Percentiles rank a stretch among this genome's conserved stretches.
These are phyloP conservation scores for Scytalopus superciliaris DNA, from an alignment of 2,113 vertebrate species.

Conservation along the genomic window DNA sequence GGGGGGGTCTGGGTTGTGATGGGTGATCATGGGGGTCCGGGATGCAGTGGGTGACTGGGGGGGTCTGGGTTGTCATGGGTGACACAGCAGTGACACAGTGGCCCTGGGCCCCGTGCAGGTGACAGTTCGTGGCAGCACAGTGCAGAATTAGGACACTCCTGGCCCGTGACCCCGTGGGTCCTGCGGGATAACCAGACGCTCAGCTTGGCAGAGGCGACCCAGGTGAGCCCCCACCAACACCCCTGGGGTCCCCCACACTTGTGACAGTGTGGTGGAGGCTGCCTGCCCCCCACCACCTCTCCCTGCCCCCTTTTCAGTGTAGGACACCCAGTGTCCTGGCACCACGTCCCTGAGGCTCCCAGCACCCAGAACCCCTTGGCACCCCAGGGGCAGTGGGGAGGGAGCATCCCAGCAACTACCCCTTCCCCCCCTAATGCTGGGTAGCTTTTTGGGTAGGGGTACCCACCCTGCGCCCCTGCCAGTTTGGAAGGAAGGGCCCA, in stretches of 20 bases:
- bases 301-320: not conserved
- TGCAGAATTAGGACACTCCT: not conserved
- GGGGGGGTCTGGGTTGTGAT: no score
- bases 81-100: not conserved
- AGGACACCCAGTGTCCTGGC: not conserved
- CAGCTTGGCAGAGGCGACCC: conserved; percentile 4
- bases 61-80: not conserved
- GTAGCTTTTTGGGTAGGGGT: not conserved
- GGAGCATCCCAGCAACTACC: no score
- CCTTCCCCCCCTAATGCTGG: not conserved
- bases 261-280: not conserved
- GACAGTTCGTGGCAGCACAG: not conserved
- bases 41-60: not conserved
- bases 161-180: not conserved
- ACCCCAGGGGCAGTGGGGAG: not conserved
- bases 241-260: not conserved
- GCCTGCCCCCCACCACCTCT: no score
- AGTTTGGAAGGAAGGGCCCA: not conserved
- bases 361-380: not conserved
- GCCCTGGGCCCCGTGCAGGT: not conserved
- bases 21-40: not conserved
- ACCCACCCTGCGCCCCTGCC: not conserved
- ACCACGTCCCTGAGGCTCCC: rapidly evolving
- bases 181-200: not conserved
- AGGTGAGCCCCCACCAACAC: conserved; percentile 8